Percentiles rank a stretch among this genome's conserved stretches.
Evolutionary conservation across 30 jellyfish, hydroid and myxozoan genomes (phyloP).

Genomic region (Catostylus mosaicus): DNA sequence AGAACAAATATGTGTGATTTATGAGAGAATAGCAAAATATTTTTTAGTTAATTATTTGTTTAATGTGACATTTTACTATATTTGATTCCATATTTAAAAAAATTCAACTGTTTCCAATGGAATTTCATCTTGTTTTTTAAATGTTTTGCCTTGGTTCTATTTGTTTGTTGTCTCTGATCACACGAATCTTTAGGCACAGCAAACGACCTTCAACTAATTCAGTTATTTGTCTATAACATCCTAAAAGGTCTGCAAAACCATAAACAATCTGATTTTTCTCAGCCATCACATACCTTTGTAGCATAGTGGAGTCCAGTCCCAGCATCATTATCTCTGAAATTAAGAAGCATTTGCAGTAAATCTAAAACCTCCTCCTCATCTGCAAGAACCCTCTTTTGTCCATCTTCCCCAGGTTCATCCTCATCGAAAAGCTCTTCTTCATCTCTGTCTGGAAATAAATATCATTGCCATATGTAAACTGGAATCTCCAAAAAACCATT

Average conservation of each 20-base stretch:
- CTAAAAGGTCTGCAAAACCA: too few relatives aligned
- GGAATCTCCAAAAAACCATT: not conserved
- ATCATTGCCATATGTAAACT: not conserved
- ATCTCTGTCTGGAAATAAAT: conserved; percentile 80
- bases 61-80: not conserved
- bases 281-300: conserved; percentile 94
- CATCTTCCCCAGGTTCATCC: conserved; percentile 75
- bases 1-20: not conserved
- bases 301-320: conserved; percentile 99
- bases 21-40: too few relatives aligned
- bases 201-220: too few relatives aligned
- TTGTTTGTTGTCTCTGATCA: too few relatives aligned
- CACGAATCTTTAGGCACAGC: too few relatives aligned
- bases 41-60: not conserved
- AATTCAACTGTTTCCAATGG: too few relatives aligned
- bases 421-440: conserved; percentile 83
- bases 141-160: too few relatives aligned
- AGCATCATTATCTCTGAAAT: conserved; percentile 88
- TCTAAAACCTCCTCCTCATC: conserved; percentile 86
- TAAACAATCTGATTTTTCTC: too few relatives aligned
- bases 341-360: conserved; percentile 77
- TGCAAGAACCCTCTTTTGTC: conserved; percentile 21
- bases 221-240: too few relatives aligned
- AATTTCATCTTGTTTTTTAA: too few relatives aligned
- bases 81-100: not conserved